Conservation (phyloP, 1,140 invertebrate species). For the Agrypnia vestita region DNA sequence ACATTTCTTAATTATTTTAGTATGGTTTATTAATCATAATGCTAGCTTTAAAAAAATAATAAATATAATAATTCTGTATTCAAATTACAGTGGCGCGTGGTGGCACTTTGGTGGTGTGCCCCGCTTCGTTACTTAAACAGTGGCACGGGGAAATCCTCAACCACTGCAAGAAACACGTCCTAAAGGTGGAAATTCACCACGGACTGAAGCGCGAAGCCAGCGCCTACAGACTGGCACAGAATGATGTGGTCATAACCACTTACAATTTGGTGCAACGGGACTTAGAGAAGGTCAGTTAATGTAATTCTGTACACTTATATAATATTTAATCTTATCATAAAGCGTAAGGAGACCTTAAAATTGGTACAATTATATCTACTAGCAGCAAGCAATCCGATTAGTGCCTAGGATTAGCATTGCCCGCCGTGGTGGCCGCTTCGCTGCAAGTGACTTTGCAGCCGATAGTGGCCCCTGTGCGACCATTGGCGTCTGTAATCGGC, state of each 20-base stretch:
- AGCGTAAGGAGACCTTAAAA: too few species aligned
- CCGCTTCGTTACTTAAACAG: slow-evolving; percentile 87
- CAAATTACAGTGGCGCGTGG: slow-evolving; percentile 66
- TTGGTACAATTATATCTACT: too few species aligned
- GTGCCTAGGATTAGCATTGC: too few species aligned
- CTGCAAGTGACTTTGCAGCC: too few species aligned
- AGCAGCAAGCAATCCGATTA: too few species aligned
- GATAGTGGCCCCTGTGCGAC: too few species aligned
- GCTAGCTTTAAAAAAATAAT: too few species aligned
- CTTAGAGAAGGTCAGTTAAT: slow-evolving; percentile 45
- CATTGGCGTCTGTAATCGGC: too few species aligned
- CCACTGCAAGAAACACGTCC: slow-evolving; percentile 75
- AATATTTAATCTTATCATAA: too few species aligned
- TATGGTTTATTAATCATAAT: too few species aligned
- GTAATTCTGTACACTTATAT: background rate
- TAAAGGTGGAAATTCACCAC: slow-evolving; percentile 85
- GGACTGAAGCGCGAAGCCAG: slow-evolving; percentile 82
- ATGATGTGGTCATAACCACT: slow-evolving; percentile 86
- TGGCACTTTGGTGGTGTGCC: slow-evolving; percentile 91
- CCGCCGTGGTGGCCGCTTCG: too few species aligned
- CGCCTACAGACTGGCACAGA: slow-evolving; percentile 75
- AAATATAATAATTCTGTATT: background rate
- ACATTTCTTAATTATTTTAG: too few species aligned
- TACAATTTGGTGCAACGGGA: slow-evolving; percentile 80
- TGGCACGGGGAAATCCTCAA: slow-evolving; percentile 89